Evolutionary conservation across 2,113 vertebrate genomes (phyloP), one percentile per base, ranked within the genome.

Genomic region (Meles meles): DNA sequence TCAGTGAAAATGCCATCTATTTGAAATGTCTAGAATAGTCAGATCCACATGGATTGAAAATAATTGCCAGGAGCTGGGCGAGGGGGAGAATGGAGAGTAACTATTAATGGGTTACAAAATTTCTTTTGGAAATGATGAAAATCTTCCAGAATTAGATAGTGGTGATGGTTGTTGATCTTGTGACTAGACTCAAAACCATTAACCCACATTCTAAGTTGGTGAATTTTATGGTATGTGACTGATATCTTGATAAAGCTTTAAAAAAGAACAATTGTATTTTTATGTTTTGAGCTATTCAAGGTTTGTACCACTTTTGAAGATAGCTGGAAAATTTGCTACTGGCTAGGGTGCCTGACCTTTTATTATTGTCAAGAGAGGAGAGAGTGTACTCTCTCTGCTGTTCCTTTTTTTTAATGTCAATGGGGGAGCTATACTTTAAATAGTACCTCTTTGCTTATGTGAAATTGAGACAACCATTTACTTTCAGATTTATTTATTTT

Each of bases 271-370:
- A 18, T 1, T 37, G 1, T 93, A 39, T 21, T 71, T 80, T 80
- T 87, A 55, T 17, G 52, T 69, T 95, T 91, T 65, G 44, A 91
- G 61, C 10, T 59, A 14, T 39, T 84, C 12, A 52, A 42, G 74
- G 20, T 96, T 93, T 94, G 15, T 96, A 23, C 31, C 12, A 14
- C 79, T 79, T 96, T 83, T 55, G 44, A 92, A 52, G 80, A 57
- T 44, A 27, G 57, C 29, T 80, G 44, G 42, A 44, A 39, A 39
- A 17, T 84, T 77, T 77, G 13, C 21, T 2, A 0, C 31, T 85
- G n/a, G 25, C 47, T 7, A 39, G 23, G 25, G 23, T 49, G 65
- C 47, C 55, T 84, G 18, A 10, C 3, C 42, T 49, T 39, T 59
- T 7, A 21, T 72, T 25, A 3, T 25, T 67, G 31, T 39, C 82